Evolutionary conservation across 53 echinoderm and acorn worm genomes (phyloP).

Genomic region (Temnopleurus reevesii): DNA sequence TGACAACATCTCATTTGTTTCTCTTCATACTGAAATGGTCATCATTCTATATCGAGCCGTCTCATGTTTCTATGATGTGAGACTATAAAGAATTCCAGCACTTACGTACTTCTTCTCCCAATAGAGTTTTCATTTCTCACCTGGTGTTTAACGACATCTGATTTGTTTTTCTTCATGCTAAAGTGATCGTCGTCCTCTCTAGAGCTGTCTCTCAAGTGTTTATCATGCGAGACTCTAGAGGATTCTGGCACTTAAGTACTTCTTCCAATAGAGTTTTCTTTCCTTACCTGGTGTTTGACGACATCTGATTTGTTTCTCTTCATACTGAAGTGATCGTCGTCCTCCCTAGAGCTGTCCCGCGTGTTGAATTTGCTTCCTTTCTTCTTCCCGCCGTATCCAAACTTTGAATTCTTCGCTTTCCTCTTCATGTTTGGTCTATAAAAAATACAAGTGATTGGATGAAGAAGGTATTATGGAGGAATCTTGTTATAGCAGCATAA

Average conservation of each 20-base stretch:
- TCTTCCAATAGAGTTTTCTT: no score
- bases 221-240: no score
- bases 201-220: conserved; percentile 52
- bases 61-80: no score
- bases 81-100: no score
- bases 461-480: no score
- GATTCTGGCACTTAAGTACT: no score
- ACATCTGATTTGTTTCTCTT: conserved; percentile 49
- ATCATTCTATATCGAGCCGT: conserved; percentile 56
- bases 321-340: conserved; percentile 62
- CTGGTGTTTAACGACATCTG: conserved; percentile 51
- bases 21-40: conserved; percentile 57
- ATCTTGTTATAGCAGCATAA: no score
- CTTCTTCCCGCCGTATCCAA: conserved; percentile 87
- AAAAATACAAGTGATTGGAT: background rate
- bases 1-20: conserved; percentile 41
- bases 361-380: conserved; percentile 66
- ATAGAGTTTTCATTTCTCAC: no score
- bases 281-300: conserved; percentile 42
- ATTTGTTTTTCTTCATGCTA: conserved; percentile 36
- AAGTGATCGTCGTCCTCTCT: conserved; percentile 64
- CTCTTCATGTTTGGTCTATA: conserved; percentile 73
- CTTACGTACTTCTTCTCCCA: no score
- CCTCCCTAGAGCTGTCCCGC: conserved; percentile 40
- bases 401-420: conserved; percentile 80